Evolutionary conservation across 2,113 vertebrate genomes (phyloP), one percentile per base, ranked within the genome.

Genomic region (Antidorcas marsupialis): DNA sequence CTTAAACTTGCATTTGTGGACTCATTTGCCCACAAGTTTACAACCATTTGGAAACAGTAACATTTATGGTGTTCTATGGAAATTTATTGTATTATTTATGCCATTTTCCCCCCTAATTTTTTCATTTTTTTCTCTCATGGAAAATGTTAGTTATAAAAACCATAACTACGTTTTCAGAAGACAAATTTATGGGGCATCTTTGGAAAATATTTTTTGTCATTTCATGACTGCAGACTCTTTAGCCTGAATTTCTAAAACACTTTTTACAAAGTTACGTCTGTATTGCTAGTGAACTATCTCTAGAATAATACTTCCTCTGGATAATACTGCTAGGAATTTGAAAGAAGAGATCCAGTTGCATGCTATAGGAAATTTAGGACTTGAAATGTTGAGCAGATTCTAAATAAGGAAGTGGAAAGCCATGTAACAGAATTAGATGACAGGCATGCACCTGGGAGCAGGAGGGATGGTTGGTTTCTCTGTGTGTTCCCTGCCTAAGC

Each of bases 311-410:
- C 47, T 92, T 88, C 12, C 33, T 91, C 3, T 94, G 50, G 52
- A 55, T 93, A 76, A 79, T 79, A 84, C 74, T 59, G 10, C 25
- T 95, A 83, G 19, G 16, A 71, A 43, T 94, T 95, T 96, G 78
- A 89, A 93, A 95, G n/a, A 91, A 50, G 74, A 91, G 19, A 36
- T 45, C 81, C 6, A 55, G 33, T 15, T 76, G 53, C n/a, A 39
- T 92, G 53, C 8, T 64, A 64, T 89, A 82, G 83, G 87, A 89
- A 95, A 87, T 82, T 28, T 2, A 85, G 64, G 47, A 88, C 43
- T 78, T 94, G 33, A 67, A 96, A 76, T 87, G 39, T 89, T 90
- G 91, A 94, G 28, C 28, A 90, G 47, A 92, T 89, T 95, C 95
- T 93, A 94, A 91, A 50, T 83, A 60, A 64, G 67, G 36, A 94